Conservation (phyloP, 1,140 invertebrate genomes). For the Drosophila lowei region DNA sequence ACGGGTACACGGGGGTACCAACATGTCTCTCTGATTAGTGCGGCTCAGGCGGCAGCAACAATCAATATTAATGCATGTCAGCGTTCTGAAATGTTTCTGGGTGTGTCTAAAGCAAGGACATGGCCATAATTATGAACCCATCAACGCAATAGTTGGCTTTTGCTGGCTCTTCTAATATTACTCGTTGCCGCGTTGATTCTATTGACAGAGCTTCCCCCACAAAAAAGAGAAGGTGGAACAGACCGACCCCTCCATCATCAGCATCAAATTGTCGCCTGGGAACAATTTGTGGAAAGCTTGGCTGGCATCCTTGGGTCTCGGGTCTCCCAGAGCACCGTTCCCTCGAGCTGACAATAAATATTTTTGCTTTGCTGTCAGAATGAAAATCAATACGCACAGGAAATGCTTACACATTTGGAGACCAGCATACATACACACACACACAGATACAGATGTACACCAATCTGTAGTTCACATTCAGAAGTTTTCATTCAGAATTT, state of each 20-base stretch:
- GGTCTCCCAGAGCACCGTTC: slow-evolving; percentile 6
- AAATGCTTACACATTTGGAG: slow-evolving; percentile 33
- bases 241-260: slow-evolving; percentile 13
- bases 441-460: slow-evolving; percentile 28
- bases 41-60: slow-evolving; percentile 50
- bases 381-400: slow-evolving; percentile 57
- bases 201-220: slow-evolving; percentile 22
- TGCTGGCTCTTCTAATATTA: slow-evolving; percentile 26
- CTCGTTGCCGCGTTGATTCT: slow-evolving; percentile 30
- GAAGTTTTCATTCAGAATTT: slow-evolving; percentile 20
- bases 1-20: slow-evolving; percentile 1
- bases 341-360: slow-evolving; percentile 55
- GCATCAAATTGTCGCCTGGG: slow-evolving; percentile 42
- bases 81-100: slow-evolving; percentile 31
- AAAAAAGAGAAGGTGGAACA: slow-evolving; percentile 3
- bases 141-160: slow-evolving; percentile 45
- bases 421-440: slow-evolving; percentile 15
- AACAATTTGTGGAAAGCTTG: slow-evolving; percentile 52
- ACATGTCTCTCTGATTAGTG: slow-evolving; percentile 43
- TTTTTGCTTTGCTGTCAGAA: slow-evolving; percentile 39
- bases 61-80: slow-evolving; percentile 58
- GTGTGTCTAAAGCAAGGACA: slow-evolving; percentile 30
- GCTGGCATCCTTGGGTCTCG: slow-evolving; percentile 20
- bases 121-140: slow-evolving; percentile 42
- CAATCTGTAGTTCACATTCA: slow-evolving; percentile 22